Base-by-base conservation (phyloP, 2,888 invertebrate genomes). In the Pristionchus exspectatus region DNA sequence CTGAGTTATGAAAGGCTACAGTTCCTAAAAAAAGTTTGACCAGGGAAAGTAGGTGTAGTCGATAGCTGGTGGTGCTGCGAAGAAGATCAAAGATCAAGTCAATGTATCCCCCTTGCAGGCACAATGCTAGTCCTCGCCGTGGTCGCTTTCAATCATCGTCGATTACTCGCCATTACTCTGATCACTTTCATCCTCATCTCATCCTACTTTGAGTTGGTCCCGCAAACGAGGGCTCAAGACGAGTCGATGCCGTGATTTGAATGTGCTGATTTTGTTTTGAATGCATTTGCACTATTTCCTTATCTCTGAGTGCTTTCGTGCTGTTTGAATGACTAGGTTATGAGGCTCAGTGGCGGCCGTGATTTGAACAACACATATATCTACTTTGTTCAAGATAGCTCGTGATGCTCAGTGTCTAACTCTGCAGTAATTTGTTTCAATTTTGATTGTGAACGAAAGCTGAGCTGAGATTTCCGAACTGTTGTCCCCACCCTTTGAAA, bases 151-250 rank as follows among this genome's bases (percentile, higher is more conserved):
- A 56, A 85, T 33, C 38, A 85, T 59, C 84, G 84, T n/a, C 84
- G 84, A 59, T 24, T 85, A 18, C 59, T 85, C 33, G 21, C 7
- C n/a, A 27, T 56, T 24, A 21, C 59, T n/a, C 24, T 59, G 24
- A 56, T 85, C 5, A 2, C 30, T 14, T 33, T 85, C 59, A 56
- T 85, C 30, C 14, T 85, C 18, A 24, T 85, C 33, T 85, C 84
- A 3, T 85, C 84, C 16, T 59, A 85, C 59, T 33, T 85, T n/a
- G 84, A 85, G 30, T 85, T 85, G 33, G 59, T 85, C 12, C 84
- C 84, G 2, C 30, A 3, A 2, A 85, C 84, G 16, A 33, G 18
- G 1, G 84, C 84, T 27, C 56, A 59, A 21, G 84, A 85, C 59
- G 84, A 85, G 27, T 54, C 81, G 14, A 2, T 54, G 38, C 81